Base-by-base conservation (phyloP, 2,113 vertebrate species). In the Chaetodon trifascialis region DNA sequence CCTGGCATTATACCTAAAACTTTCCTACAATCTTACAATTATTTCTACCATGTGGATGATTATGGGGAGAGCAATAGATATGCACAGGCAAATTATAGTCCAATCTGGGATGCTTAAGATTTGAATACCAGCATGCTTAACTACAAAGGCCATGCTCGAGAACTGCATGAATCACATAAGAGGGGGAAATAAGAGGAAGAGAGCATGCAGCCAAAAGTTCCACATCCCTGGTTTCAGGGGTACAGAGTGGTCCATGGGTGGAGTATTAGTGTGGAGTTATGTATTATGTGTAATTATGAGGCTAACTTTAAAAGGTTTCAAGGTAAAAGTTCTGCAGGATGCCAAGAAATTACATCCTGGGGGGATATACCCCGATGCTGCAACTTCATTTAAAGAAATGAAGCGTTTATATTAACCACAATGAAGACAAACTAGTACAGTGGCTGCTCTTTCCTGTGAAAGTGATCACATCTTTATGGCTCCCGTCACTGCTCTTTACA, bases 401-500 rank as follows among this genome's bases (percentile, higher is more conserved):
- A 69, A 30, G 36, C 17, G 5, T 82, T 87, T 75, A 52, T 64
- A 83, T 82, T 73, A 81, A 80, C 42, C 78, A 73, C 81, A 75
- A 76, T 77, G 69, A 86, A 88, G 81, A 85, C 71, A 78, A 82
- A 89, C 74, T 62, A 23, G 68, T 83, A 82, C 83, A 85, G 86
- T 87, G 86, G 79, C 81, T 83, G 75, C 86, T 84, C 81, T 86
- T 70, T 88, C 83, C 89, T 93, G 93, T 91, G 89, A 93, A 93
- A 93, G 92, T 85, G 89, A 93, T 94, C 92, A 87, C 86, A 76
- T 88, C 91, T 93, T 93, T 91, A 91, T 76, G 88, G 88, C 92
- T 92, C 86, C 88, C 80, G 55, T 91, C 83, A 49, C 89, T 90
- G 86, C 84, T 87, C 85, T 90, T 93, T 91, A 91, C 90, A 94